These are phyloP conservation scores for human DNA, from an alignment of 2,113 vertebrate species.

Conservation along the genomic window DNA sequence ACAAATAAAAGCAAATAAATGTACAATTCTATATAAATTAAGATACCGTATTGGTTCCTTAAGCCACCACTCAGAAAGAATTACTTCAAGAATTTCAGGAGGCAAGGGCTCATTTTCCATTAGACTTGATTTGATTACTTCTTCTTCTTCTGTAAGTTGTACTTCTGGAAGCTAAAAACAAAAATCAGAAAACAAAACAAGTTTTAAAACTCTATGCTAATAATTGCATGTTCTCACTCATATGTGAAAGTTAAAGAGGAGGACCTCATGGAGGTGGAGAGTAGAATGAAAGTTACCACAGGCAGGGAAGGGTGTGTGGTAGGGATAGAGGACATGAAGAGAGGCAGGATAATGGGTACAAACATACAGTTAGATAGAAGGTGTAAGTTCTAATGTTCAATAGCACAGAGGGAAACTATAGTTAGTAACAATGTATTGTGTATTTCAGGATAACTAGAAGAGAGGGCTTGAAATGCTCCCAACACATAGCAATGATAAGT, in stretches of 20 bases:
- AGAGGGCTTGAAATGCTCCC: background rate
- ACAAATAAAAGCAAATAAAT: background rate
- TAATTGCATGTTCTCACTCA: background rate
- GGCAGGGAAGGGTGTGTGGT: background rate
- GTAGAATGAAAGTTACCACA: background rate
- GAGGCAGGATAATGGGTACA: background rate
- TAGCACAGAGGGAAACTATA: background rate
- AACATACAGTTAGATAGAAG: background rate
- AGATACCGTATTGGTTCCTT: constrained; percentile 93
- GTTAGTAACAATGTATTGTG: background rate
- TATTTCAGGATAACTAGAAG: background rate
- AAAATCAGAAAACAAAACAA: constrained; percentile 38
- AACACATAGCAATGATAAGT: background rate
- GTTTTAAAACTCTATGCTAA: background rate
- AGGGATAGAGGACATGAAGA: background rate
- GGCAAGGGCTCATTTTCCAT: constrained; percentile 83
- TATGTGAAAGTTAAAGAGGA: background rate
- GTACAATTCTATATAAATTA: constrained; percentile 20
- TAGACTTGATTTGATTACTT: constrained; percentile 89
- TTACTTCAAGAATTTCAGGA: constrained; percentile 86
- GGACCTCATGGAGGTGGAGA: background rate
- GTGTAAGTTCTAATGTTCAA: background rate
- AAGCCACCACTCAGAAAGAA: constrained; percentile 91
- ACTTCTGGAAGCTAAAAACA: constrained; percentile 75
- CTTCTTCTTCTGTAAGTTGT: constrained; percentile 89